These are phyloP conservation scores for Recurvirostra avosetta DNA, from an alignment of 2,113 vertebrate genomes.

Conservation along the genomic window DNA sequence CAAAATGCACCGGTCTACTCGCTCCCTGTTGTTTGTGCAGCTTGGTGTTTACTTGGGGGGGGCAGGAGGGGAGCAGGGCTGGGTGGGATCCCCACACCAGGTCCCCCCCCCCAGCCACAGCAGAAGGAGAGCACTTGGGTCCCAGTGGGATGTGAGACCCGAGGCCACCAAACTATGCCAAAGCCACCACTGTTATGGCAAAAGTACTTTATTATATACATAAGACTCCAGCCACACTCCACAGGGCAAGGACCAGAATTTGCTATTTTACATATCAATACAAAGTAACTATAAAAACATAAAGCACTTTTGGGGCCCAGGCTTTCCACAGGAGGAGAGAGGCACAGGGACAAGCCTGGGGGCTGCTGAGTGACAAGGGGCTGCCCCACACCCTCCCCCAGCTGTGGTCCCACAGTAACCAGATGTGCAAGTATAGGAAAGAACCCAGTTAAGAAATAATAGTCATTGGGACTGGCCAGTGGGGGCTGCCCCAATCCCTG, in stretches of 20 bases:
- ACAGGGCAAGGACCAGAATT: constrained; percentile 66
- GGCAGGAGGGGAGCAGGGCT: not conserved
- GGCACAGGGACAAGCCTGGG: constrained; percentile 37
- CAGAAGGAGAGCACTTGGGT: not conserved
- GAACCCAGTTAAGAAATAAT: not conserved
- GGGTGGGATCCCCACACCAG: not conserved
- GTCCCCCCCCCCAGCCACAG: not conserved
- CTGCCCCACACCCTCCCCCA: not conserved
- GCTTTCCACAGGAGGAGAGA: constrained; percentile 54
- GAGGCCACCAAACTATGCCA: not conserved
- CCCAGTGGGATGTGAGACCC: not conserved
- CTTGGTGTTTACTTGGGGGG: not conserved
- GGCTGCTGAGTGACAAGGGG: not conserved
- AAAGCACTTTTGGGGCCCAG: constrained; percentile 66
- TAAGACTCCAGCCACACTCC: constrained; percentile 61
- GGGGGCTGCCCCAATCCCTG: not conserved
- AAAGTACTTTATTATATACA: constrained; percentile 73
- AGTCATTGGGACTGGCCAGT: not conserved
- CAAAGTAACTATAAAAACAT: constrained; percentile 72
- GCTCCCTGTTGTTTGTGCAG: not conserved
- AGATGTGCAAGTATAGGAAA: constrained; percentile 51
- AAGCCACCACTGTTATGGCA: not conserved
- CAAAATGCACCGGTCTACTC: not conserved
- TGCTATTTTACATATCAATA: constrained; percentile 59
- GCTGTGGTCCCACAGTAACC: constrained; percentile 22